These are phyloP conservation scores for Seriola dumerili DNA, from an alignment of 2,113 vertebrate genomes.

Conservation along the genomic window DNA sequence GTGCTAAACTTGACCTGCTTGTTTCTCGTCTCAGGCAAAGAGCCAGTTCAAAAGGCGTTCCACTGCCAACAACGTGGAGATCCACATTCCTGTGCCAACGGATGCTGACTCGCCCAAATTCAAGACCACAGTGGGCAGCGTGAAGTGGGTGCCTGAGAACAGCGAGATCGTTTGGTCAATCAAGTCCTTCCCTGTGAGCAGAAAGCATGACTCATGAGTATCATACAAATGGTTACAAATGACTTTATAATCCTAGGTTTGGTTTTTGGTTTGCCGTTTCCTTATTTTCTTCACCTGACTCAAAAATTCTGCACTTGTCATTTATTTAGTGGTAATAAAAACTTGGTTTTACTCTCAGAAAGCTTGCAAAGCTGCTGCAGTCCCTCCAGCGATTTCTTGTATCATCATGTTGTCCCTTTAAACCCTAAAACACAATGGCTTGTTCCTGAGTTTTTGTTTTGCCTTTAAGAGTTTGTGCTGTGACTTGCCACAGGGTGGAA, in stretches of 20 bases:
- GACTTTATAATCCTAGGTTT: background rate
- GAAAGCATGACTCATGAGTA: slow-evolving; percentile 51
- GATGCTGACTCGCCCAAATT: slow-evolving; percentile 98
- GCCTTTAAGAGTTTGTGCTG: slow-evolving; percentile 9
- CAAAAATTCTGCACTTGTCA: background rate
- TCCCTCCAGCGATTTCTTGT: background rate
- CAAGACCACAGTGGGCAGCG: slow-evolving; percentile 97
- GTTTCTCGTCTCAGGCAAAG: slow-evolving; percentile 88
- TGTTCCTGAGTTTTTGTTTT: background rate
- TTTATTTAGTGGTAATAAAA: background rate
- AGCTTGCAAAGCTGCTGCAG: background rate
- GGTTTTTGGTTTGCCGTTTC: background rate
- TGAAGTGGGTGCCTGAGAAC: slow-evolving; percentile 99
- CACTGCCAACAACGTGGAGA: slow-evolving; percentile 98
- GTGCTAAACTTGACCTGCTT: slow-evolving; percentile 47
- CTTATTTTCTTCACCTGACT: background rate
- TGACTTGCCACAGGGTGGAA: slow-evolving; percentile 89
- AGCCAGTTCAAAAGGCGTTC: slow-evolving; percentile 98
- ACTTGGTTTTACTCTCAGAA: background rate
- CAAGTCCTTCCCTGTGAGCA: slow-evolving; percentile 96
- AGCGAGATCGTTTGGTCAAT: slow-evolving; percentile 99
- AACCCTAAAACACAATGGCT: background rate
- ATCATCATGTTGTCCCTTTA: background rate
- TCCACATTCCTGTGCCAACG: slow-evolving; percentile 98
- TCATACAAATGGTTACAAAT: slow-evolving; percentile 1